Percentiles rank a stretch among this genome's conserved stretches.
phyloP scores from a whole-genome alignment of 1,140 invertebrate genomes.

The Cataglyphis hispanica region DNA sequence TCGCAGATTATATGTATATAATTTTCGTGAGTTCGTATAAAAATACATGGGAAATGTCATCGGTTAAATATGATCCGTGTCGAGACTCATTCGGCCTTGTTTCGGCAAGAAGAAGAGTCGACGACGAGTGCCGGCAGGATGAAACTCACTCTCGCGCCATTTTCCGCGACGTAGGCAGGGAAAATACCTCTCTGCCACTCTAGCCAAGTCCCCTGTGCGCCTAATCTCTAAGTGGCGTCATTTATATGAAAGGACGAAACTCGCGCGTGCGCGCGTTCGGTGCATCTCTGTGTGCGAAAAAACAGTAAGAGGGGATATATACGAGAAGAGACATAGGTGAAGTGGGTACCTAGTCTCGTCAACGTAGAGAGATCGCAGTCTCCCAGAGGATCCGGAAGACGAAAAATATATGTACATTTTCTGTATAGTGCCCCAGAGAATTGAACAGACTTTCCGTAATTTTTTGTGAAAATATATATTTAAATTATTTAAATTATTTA shows the following conservation, averaged over 20 bases:
- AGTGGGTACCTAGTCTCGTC: constrained; percentile 73
- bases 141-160: constrained; percentile 58
- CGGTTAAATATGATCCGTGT: constrained; percentile 9
- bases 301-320: constrained; percentile 35
- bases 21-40: constrained; percentile 31
- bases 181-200: constrained; percentile 72
- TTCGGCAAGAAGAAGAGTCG: constrained; percentile 43
- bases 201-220: constrained; percentile 65
- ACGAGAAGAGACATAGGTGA: constrained; percentile 71
- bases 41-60: not conserved
- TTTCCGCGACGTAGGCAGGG: constrained; percentile 67
- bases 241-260: constrained; percentile 76
- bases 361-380: constrained; percentile 72
- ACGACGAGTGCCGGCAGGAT: constrained; percentile 53
- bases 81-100: constrained; percentile 20
- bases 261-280: constrained; percentile 40
- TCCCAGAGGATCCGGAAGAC: constrained; percentile 69
- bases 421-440: constrained; percentile 38
- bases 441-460: constrained; percentile 50
- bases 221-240: constrained; percentile 80
- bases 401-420: constrained; percentile 67
- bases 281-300: constrained; percentile 32
- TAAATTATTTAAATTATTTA: constrained; percentile 13
- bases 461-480: constrained; percentile 3
- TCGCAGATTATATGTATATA: constrained; percentile 28